These are phyloP conservation scores for Chloroclystis v-ata DNA, from an alignment of 2,888 invertebrate genomes.

Conservation along the genomic window DNA sequence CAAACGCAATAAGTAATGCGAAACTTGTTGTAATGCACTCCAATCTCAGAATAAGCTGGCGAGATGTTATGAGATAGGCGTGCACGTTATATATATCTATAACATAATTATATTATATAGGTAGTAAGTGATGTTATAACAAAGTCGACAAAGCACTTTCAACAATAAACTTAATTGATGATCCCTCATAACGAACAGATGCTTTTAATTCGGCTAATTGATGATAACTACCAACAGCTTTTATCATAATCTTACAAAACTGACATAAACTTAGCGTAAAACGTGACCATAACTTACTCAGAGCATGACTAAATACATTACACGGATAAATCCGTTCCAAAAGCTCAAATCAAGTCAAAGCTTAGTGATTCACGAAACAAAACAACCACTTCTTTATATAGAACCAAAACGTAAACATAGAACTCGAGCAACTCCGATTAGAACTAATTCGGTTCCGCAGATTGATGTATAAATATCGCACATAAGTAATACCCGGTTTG, in stretches of 20 bases:
- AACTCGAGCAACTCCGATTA: slow-evolving; percentile 52
- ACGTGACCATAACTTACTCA: slow-evolving; percentile 18
- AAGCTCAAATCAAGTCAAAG: slow-evolving; percentile 50
- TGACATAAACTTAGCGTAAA: slow-evolving; percentile 15
- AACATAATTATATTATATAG: neutral
- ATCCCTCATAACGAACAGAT: slow-evolving; percentile 18
- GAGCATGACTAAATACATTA: slow-evolving; percentile 25
- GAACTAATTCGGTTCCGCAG: slow-evolving; percentile 26
- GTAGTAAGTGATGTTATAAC: neutral
- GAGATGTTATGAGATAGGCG: slow-evolving; percentile 12
- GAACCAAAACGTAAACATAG: slow-evolving; percentile 61
- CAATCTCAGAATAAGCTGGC: slow-evolving; percentile 17
- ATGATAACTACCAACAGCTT: slow-evolving; percentile 12
- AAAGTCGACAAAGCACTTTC: slow-evolving; percentile 8
- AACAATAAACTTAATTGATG: slow-evolving; percentile 9
- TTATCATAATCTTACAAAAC: slow-evolving; percentile 16
- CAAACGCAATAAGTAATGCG: slow-evolving; percentile 27
- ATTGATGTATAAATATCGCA: slow-evolving; percentile 59
- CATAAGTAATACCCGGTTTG: slow-evolving; percentile 63
- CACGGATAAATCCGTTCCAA: slow-evolving; percentile 38
- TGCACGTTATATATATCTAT: neutral
- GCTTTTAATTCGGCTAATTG: slow-evolving; percentile 18
- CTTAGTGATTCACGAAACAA: slow-evolving; percentile 67
- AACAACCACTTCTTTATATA: slow-evolving; percentile 53
- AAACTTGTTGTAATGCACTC: slow-evolving; percentile 26